phyloP scores from a whole-genome alignment of 2,113 vertebrate species.

The Microcebus griseorufus region DNA sequence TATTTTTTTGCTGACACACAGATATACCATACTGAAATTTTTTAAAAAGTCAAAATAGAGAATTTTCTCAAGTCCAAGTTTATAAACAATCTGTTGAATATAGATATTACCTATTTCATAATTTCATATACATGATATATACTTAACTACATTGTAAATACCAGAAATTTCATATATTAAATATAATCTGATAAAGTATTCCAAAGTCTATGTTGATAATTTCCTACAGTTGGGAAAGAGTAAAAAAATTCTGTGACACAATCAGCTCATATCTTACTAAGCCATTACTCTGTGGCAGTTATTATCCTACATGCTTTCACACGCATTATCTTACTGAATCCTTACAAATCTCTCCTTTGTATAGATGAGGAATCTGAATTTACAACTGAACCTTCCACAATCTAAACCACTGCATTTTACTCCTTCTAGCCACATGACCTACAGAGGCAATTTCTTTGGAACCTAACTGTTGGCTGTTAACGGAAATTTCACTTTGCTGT shows the following conservation, averaged over 20 bases:
- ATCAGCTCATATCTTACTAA: neutral
- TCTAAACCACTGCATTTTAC: neutral
- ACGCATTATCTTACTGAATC: neutral
- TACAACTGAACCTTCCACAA: neutral
- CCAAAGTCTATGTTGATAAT: neutral
- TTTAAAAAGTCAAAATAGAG: neutral
- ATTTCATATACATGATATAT: neutral
- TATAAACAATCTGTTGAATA: neutral
- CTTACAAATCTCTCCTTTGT: neutral
- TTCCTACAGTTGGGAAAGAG: neutral
- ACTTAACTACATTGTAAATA: neutral
- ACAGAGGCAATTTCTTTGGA: neutral
- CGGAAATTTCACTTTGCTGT: neutral
- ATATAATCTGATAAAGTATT: neutral
- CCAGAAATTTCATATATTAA: neutral
- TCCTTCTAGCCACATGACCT: neutral
- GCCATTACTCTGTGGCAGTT: neutral
- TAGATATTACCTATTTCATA: neutral
- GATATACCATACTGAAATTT: neutral
- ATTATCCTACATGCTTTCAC: neutral
- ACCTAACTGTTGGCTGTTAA: neutral
- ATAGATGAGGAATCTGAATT: neutral
- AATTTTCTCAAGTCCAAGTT: neutral
- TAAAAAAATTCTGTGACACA: neutral
- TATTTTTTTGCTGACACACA: neutral